A percentile compares a stretch with the other conserved stretches of the same genome.
Conservation (phyloP, 2,888 invertebrate genomes). For the Gryllus longicercus region DNA sequence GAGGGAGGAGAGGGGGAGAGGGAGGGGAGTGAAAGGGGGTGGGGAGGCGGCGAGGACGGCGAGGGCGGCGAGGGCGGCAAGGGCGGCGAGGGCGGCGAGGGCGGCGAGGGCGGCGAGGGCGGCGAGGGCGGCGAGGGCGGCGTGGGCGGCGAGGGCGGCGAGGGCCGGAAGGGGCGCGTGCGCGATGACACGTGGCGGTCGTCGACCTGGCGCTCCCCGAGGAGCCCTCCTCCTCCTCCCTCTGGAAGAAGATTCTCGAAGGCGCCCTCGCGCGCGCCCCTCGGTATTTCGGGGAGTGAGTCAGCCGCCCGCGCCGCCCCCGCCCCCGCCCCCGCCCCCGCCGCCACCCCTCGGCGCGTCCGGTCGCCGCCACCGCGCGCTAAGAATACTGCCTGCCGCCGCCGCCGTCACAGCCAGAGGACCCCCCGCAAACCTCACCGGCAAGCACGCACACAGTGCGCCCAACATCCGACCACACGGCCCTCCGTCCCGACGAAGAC, state of each 20-base stretch:
- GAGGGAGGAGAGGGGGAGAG: too few species aligned
- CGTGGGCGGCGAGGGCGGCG: too few species aligned
- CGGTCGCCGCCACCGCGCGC: background rate
- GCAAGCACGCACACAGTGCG: too few species aligned
- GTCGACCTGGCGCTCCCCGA: background rate
- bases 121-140: too few species aligned
- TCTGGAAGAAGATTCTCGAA: background rate
- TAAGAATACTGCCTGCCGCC: background rate
- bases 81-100: too few species aligned
- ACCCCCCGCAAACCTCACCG: background rate
- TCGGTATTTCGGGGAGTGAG: background rate
- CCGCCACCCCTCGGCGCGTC: background rate
- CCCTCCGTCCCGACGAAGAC: too few species aligned
- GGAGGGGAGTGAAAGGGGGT: too few species aligned
- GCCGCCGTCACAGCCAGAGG: background rate
- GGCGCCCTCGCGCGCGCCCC: background rate
- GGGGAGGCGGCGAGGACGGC: too few species aligned
- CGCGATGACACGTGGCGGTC: background rate
- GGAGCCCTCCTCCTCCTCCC: background rate
- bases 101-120: too few species aligned
- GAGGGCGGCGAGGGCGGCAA: too few species aligned
- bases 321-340: background rate
- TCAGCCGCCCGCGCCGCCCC: background rate
- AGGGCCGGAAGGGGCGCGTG: background rate
- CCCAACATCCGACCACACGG: too few species aligned